Evolutionary conservation across 2,797 vertebrate species (phyloP).

Genomic region (Sebastes taczanowskii): DNA sequence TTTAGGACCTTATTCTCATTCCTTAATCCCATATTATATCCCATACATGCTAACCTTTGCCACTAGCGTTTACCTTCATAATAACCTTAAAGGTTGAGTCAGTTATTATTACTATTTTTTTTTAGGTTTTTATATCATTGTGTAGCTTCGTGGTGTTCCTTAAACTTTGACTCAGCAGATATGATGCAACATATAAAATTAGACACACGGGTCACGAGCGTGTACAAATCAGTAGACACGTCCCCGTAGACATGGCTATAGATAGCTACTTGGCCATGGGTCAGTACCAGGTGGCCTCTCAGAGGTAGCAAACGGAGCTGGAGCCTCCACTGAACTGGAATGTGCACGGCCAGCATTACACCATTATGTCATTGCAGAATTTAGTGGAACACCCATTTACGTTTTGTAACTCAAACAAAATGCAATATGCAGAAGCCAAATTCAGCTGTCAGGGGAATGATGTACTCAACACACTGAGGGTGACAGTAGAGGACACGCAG

Average conservation of each 20-base stretch:
- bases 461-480: neutral
- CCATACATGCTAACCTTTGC: neutral
- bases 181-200: neutral
- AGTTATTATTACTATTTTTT: too few relatives aligned
- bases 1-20: constrained; percentile 18
- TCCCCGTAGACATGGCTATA: constrained; percentile 40
- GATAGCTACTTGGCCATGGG: constrained; percentile 52
- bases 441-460: constrained; percentile 21
- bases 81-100: neutral
- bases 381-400: neutral
- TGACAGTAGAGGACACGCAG: constrained; percentile 21
- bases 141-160: too few relatives aligned
- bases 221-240: neutral
- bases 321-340: constrained; percentile 20
- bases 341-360: neutral
- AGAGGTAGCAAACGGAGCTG: constrained; percentile 28
- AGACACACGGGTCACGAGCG: constrained; percentile 14
- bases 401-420: neutral
- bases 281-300: constrained; percentile 61
- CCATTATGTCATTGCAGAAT: neutral
- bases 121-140: too few relatives aligned
- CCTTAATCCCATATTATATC: neutral
- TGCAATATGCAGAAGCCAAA: neutral
- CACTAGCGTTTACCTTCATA: neutral
- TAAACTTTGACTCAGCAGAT: neutral